These are phyloP conservation scores for Coregonus ussuriensis DNA, from an alignment of 2,797 vertebrate genomes.

Conservation along the genomic window DNA sequence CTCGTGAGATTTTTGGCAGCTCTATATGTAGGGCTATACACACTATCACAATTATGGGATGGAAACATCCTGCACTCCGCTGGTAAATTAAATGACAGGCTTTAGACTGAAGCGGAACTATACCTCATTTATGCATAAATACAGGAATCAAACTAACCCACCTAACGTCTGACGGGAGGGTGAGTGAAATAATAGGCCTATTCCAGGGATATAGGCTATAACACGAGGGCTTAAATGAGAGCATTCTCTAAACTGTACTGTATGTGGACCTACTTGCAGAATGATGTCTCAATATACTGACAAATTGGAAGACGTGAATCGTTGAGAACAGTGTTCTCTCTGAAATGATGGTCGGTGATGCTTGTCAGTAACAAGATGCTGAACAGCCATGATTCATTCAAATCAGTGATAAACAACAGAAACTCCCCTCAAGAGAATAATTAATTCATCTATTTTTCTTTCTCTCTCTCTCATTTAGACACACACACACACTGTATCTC, in stretches of 20 bases:
- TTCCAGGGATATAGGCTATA: background rate
- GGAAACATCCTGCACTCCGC: background rate
- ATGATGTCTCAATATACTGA: slow-evolving; percentile 26
- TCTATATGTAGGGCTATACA: too few relatives aligned
- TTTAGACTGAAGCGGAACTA: background rate
- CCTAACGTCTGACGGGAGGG: slow-evolving; percentile 3
- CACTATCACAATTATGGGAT: background rate
- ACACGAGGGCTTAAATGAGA: background rate
- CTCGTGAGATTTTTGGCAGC: too few relatives aligned
- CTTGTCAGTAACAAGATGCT: slow-evolving; percentile 56
- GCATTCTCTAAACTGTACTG: background rate
- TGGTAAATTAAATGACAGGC: background rate
- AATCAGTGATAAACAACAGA: slow-evolving; percentile 59
- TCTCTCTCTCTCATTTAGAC: too few relatives aligned
- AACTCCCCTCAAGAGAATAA: too few relatives aligned
- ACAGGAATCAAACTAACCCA: slow-evolving; percentile 26
- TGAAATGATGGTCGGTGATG: slow-evolving; percentile 55
- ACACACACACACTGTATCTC: too few relatives aligned
- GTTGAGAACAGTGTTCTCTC: slow-evolving; percentile 49
- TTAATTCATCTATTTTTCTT: too few relatives aligned
- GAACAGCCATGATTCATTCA: slow-evolving; percentile 57
- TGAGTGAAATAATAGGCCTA: background rate
- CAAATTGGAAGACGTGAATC: slow-evolving; percentile 65
- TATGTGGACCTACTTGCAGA: background rate
- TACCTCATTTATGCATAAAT: slow-evolving; percentile 24